Evolutionary conservation across 2,888 invertebrate genomes (phyloP), one percentile per base, ranked within the genome.

Genomic region (Automeris io): DNA sequence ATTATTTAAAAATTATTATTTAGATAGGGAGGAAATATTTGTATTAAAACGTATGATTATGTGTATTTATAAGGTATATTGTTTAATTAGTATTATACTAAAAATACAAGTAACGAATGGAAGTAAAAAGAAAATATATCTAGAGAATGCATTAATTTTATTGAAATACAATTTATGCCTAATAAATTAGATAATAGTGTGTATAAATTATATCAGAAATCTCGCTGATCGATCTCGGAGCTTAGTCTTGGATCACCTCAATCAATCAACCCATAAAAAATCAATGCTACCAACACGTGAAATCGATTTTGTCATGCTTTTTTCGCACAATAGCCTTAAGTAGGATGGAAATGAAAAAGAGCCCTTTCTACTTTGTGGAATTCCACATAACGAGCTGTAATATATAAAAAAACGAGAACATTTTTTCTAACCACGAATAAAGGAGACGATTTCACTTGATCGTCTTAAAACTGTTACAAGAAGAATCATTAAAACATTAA

Each of bases 401-500:
- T 40, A 48, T 37, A 37, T 54, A 67, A 70, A 70, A 67, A 64
- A 29, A 40, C 22, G 40, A 37, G 68, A 66, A 72, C 62, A 64
- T 79, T 77, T 73, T 79, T 76, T 73, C 62, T 66, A 59, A 61
- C 66, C 54, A 66, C 68, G 72, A 70, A 61, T 54, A 57, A 61
- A 51, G 56, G 63, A 70, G 64, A 60, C 50, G 44, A 45, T 41
- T 33, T 57, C 52, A 57, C 75, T n/a, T 33, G 21, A 19, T 19
- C 21, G 33, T 33, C 11, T 33, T 13, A 18, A 9, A 8, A 9
- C 2, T 3, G 5, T 2, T 12, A 7, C 11, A 12, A 7, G 19
- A 1, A 11, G 12, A 2, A 8, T 13, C 12, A 12, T 9, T 33
- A 9, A 8, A 12, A 12, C 13, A 18, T 31, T 31, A 8, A 31